These are phyloP conservation scores for Phaethornis superciliosus DNA, from an alignment of 2,113 vertebrate species.

Conservation along the genomic window DNA sequence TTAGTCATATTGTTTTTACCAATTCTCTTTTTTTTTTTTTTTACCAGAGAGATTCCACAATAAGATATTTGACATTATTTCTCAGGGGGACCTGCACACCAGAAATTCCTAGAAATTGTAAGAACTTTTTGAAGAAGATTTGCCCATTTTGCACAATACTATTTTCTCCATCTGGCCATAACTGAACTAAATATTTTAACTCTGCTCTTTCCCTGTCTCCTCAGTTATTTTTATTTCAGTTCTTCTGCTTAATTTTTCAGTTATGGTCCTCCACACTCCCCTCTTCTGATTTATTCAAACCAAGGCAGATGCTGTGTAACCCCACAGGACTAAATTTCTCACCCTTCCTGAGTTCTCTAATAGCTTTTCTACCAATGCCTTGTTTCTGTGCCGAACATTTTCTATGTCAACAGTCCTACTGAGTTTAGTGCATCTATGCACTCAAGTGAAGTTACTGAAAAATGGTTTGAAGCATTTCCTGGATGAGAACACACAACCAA, in stretches of 20 bases:
- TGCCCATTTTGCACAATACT: neutral
- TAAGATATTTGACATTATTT: neutral
- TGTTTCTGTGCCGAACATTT: neutral
- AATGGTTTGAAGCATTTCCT: neutral
- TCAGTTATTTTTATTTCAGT: neutral
- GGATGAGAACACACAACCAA: neutral
- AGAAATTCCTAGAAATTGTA: neutral
- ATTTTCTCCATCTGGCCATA: neutral
- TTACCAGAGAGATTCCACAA: neutral
- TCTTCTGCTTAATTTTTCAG: neutral
- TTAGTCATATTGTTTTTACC: accelerated
- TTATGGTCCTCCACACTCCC: accelerated
- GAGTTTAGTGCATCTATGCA: neutral
- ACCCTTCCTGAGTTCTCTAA: neutral
- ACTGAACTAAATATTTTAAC: neutral
- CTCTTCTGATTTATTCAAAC: neutral
- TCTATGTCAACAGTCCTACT: neutral
- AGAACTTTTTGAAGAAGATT: neutral
- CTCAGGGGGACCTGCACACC: accelerated
- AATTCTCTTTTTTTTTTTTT: neutral
- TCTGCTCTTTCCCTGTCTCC: neutral
- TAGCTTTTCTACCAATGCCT: neutral
- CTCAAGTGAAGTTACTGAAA: neutral
- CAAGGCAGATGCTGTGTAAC: neutral
- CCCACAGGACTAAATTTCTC: neutral